These are phyloP conservation scores for Zaprionus obscuricornis DNA, from an alignment of 2,888 invertebrate species.

Conservation along the genomic window DNA sequence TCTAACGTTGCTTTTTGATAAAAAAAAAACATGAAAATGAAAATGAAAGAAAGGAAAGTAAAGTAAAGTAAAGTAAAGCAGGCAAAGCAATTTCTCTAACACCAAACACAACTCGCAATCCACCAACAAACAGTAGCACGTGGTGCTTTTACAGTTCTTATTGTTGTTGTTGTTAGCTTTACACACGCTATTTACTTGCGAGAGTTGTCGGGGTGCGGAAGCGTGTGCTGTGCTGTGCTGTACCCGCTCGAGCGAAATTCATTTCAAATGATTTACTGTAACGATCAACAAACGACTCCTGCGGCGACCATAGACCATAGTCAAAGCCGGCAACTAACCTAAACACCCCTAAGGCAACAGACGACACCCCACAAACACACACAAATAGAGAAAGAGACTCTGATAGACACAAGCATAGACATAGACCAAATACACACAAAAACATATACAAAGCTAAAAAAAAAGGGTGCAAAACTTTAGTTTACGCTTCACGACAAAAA, in stretches of 20 bases:
- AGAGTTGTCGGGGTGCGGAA: conserved; percentile 22
- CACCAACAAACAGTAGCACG: conserved; percentile 27
- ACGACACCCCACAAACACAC: no score
- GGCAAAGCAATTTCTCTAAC: conserved; percentile 46
- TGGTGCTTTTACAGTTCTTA: no score
- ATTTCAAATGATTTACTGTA: conserved; percentile 81
- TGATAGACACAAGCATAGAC: no score
- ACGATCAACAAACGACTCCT: conserved; percentile 77
- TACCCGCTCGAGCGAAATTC: conserved; percentile 63
- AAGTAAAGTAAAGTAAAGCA: conserved; percentile 28
- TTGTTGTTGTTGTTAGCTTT: conserved; percentile 36
- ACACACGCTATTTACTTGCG: conserved; percentile 69
- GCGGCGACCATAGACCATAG: conserved; percentile 45
- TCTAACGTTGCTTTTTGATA: conserved; percentile 23
- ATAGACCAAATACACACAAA: conserved; percentile 7
- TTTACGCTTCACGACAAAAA: conserved; percentile 34
- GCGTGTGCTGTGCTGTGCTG: not conserved
- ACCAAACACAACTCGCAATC: conserved; percentile 4
- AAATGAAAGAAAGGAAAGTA: conserved; percentile 26
- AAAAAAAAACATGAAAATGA: conserved; percentile 27
- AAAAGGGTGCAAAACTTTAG: conserved; percentile 75
- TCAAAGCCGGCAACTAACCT: conserved; percentile 27
- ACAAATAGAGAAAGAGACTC: no score
- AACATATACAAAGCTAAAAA: not conserved
- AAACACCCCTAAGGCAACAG: conserved; percentile 55